Percentiles rank a stretch among this genome's conserved stretches.
These are phyloP conservation scores for Pleuronectes platessa DNA, from an alignment of 2,113 vertebrate genomes.

Conservation along the genomic window DNA sequence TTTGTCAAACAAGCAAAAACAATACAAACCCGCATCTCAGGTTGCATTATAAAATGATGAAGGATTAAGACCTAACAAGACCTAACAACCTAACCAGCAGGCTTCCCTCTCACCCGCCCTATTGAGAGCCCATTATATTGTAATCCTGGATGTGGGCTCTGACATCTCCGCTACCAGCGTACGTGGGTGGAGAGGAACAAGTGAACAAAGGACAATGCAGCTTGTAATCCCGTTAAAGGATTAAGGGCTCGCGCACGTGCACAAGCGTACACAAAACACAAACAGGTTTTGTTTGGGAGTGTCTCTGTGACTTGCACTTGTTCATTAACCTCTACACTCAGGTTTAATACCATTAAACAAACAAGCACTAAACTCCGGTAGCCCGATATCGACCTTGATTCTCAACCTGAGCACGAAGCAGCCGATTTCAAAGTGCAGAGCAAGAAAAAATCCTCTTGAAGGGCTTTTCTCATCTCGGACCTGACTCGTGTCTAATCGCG, in stretches of 20 bases:
- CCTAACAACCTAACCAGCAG: constrained; percentile 17
- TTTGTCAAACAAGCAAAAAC: constrained; percentile 7
- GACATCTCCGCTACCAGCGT: constrained; percentile 60
- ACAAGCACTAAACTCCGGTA: constrained; percentile 5
- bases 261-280: constrained; percentile 25
- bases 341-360: constrained; percentile 46
- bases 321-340: constrained; percentile 61
- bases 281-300: constrained; percentile 51
- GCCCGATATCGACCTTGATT: constrained; percentile 37
- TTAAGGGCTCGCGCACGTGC: constrained; percentile 51
- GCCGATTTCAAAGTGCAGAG: background rate
- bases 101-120: constrained; percentile 17
- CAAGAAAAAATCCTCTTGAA: background rate
- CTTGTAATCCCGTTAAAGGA: constrained; percentile 80
- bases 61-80: too few relatives aligned
- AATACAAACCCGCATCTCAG: background rate
- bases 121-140: constrained; percentile 52
- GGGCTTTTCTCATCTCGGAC: constrained; percentile 20
- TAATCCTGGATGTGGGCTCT: constrained; percentile 67
- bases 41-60: constrained; percentile 5
- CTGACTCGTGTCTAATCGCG: constrained; percentile 11
- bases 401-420: background rate
- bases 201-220: constrained; percentile 76
- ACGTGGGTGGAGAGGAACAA: constrained; percentile 66
- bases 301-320: constrained; percentile 51